Evolutionary conservation across 1,140 invertebrate species (phyloP).

Genomic region (Ctenoplectra terminalis): DNA sequence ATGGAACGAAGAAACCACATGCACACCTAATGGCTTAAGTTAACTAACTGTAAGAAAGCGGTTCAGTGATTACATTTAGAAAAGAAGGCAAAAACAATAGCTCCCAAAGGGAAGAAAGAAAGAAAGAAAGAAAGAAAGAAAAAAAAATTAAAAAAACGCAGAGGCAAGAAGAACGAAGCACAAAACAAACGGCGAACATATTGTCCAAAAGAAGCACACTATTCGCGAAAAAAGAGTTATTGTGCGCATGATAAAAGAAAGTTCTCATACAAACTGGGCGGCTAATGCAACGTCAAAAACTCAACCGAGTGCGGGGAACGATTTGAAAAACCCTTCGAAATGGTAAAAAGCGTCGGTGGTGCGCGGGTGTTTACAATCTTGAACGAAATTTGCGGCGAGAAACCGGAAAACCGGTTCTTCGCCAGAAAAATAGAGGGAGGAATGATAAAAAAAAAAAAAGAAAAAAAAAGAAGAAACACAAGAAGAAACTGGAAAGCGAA

Average conservation of each 20-base stretch:
- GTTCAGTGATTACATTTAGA: background rate
- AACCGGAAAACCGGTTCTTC: background rate
- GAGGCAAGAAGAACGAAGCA: background rate
- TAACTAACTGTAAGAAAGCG: background rate
- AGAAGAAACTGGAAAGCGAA: too few relatives aligned
- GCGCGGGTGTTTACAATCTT: background rate
- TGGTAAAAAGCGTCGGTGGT: background rate
- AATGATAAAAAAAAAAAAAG: too few relatives aligned
- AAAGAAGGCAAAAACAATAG: background rate
- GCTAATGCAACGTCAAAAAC: constrained; percentile 18
- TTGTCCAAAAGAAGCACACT: constrained; percentile 10
- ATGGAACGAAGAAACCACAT: background rate
- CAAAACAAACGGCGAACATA: background rate
- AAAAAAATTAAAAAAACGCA: background rate
- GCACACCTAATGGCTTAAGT: background rate
- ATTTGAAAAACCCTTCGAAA: constrained; percentile 20
- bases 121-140: background rate
- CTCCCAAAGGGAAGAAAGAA: background rate
- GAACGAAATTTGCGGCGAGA: background rate
- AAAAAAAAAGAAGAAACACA: too few relatives aligned
- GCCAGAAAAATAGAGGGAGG: too few relatives aligned
- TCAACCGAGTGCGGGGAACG: background rate
- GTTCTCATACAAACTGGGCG: background rate
- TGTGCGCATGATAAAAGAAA: constrained; percentile 10
- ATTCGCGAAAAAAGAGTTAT: background rate